phyloP scores from a whole-genome alignment of 2,797 vertebrate genomes.

The Sorex maritimensis region DNA sequence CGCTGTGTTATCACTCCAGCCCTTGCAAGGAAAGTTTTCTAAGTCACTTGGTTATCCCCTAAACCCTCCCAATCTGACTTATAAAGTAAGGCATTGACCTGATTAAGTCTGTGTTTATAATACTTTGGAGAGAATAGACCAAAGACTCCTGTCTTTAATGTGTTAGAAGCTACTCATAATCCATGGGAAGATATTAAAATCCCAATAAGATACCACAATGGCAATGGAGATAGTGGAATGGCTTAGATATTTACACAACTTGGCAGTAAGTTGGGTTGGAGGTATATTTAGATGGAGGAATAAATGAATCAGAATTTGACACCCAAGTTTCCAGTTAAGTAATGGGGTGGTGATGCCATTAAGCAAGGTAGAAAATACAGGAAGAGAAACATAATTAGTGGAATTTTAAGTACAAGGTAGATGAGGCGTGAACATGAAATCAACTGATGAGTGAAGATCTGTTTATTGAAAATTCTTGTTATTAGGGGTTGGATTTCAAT shows the following conservation, averaged over 20 bases:
- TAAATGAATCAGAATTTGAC: background rate
- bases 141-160: background rate
- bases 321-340: background rate
- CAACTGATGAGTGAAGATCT: constrained; percentile 75
- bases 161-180: background rate
- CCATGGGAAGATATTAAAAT: background rate
- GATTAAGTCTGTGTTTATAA: background rate
- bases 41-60: too few species aligned
- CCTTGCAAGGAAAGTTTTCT: too few species aligned
- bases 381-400: background rate
- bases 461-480: constrained; percentile 79
- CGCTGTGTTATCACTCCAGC: too few species aligned
- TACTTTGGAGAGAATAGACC: background rate
- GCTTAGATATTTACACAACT: background rate
- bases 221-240: background rate
- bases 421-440: background rate
- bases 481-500: constrained; percentile 51
- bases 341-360: background rate
- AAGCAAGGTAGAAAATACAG: background rate
- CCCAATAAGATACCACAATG: background rate
- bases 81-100: background rate
- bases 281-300: background rate
- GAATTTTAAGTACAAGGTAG: background rate
- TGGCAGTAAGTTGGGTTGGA: background rate
- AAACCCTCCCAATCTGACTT: background rate